phyloP scores from a whole-genome alignment of 2,113 vertebrate species.

The Hippolais icterina region DNA sequence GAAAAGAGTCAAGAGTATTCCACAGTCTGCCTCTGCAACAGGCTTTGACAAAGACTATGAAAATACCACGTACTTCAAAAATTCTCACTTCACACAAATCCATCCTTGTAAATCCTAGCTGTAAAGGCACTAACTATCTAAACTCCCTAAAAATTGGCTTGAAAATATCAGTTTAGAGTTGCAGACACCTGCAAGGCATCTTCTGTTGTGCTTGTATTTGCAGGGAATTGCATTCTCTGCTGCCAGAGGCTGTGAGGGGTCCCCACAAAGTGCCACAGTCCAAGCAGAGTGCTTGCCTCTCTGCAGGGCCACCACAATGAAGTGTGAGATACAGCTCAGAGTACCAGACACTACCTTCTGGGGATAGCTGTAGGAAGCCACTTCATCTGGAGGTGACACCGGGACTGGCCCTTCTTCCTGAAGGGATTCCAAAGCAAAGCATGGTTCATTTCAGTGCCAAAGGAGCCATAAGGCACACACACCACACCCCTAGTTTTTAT shows the following conservation, averaged over 20 bases:
- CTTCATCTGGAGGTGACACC: slow-evolving; percentile 75
- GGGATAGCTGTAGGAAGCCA: slow-evolving; percentile 80
- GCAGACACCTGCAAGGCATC: not conserved
- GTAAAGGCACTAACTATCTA: not conserved
- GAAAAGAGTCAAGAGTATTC: slow-evolving; percentile 25
- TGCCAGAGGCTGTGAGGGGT: not conserved
- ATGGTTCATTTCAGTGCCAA: not conserved
- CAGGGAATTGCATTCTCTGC: not conserved
- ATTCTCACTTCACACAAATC: not conserved
- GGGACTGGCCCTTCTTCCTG: slow-evolving; percentile 76
- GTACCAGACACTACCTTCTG: slow-evolving; percentile 78
- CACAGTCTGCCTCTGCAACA: not conserved
- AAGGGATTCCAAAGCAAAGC: slow-evolving; percentile 75
- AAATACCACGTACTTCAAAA: not conserved
- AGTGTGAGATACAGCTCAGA: not conserved
- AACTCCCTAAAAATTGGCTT: not conserved
- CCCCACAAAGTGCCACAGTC: not conserved
- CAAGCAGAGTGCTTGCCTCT: not conserved
- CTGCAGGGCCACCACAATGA: not conserved
- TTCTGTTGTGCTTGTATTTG: not conserved
- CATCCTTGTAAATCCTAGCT: not conserved
- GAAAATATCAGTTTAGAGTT: not conserved
- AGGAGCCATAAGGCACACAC: not conserved
- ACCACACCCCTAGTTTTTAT: rapidly evolving
- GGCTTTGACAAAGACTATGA: not conserved